phyloP scores from a whole-genome alignment of 2,888 invertebrate species.

The Ommatoiulus sabulosus region DNA sequence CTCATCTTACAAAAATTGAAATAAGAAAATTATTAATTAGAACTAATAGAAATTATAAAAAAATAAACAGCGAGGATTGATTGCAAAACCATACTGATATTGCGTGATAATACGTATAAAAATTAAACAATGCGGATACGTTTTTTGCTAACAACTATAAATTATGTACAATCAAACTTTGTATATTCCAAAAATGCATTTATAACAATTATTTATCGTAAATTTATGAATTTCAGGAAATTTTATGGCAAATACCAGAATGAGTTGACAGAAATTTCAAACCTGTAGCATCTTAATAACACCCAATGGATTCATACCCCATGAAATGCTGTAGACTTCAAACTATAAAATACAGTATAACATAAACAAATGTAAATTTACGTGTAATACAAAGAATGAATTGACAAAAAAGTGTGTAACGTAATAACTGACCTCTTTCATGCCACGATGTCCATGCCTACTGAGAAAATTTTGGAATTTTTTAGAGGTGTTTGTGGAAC shows the following conservation, averaged over 20 bases:
- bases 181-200: too few relatives aligned
- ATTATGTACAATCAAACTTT: too few relatives aligned
- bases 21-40: too few relatives aligned
- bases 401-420: neutral
- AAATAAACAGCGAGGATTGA: too few relatives aligned
- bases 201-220: too few relatives aligned
- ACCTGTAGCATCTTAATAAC: conserved; percentile 76
- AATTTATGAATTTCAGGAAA: too few relatives aligned
- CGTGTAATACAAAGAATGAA: neutral
- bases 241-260: too few relatives aligned
- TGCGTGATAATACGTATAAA: too few relatives aligned
- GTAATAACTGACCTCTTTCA: conserved; percentile 48
- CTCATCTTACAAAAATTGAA: too few relatives aligned
- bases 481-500: neutral
- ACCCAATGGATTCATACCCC: conserved; percentile 75
- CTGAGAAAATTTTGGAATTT: conserved; percentile 47
- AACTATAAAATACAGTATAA: conserved; percentile 71
- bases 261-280: neutral
- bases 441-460: conserved; percentile 52
- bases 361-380: neutral
- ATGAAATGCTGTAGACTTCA: conserved; percentile 76
- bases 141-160: too few relatives aligned
- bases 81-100: too few relatives aligned
- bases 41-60: neutral
- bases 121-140: too few relatives aligned